Conservation (phyloP, 2,113 vertebrate species). For the Carassius carassius region DNA sequence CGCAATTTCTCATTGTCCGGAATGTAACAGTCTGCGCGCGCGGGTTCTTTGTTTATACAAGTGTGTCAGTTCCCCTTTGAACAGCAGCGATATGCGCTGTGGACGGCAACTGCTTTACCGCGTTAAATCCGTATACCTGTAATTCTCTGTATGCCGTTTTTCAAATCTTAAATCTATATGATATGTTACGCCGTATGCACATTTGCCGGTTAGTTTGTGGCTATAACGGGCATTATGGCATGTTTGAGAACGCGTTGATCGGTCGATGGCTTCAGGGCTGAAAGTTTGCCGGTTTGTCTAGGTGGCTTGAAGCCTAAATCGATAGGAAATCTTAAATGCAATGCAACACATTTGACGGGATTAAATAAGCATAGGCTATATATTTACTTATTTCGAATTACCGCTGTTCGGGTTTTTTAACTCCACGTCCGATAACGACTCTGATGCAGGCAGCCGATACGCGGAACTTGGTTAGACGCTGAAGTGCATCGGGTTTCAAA, state of each 20-base stretch:
- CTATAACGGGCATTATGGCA: background rate
- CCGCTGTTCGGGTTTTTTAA: background rate
- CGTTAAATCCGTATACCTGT: background rate
- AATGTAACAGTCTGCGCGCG: constrained; percentile 63
- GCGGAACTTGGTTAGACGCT: constrained; percentile 7
- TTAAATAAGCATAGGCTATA: background rate
- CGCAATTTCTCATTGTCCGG: constrained; percentile 69
- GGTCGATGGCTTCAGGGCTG: background rate
- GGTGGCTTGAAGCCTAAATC: background rate
- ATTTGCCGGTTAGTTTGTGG: background rate
- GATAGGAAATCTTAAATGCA: background rate
- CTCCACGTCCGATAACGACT: background rate
- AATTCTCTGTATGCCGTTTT: background rate
- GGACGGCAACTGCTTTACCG: background rate
- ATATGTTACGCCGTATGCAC: background rate
- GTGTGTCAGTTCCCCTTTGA: constrained; percentile 64
- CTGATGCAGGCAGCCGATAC: constrained; percentile 28
- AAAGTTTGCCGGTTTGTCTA: constrained; percentile 30
- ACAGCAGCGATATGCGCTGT: constrained; percentile 15
- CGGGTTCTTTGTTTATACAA: constrained; percentile 77
- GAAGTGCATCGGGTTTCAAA: background rate
- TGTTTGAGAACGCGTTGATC: background rate
- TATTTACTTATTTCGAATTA: background rate
- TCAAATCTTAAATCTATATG: background rate
- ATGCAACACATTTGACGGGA: background rate